These are phyloP conservation scores for Chaetophractus vellerosus DNA, from an alignment of 2,797 vertebrate genomes.

Conservation along the genomic window DNA sequence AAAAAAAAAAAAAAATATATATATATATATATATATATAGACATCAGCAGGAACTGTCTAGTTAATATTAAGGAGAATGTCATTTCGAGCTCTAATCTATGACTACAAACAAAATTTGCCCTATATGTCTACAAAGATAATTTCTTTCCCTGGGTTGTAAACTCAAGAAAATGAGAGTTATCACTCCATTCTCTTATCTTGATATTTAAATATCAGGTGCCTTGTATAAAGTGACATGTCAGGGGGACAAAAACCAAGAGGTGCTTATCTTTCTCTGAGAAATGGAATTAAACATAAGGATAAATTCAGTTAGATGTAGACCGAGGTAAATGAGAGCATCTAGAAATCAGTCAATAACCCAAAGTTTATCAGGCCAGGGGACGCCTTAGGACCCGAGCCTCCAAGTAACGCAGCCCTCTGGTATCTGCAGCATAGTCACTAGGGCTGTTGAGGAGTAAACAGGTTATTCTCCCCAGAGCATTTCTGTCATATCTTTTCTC, in stretches of 20 bases:
- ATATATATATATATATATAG: no score
- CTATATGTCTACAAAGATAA: neutral
- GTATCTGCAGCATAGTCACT: no score
- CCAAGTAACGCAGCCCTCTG: neutral
- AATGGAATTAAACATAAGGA: neutral
- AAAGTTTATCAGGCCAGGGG: neutral
- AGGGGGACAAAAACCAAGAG: neutral
- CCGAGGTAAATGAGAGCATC: neutral
- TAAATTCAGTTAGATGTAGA: neutral
- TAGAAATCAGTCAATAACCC: neutral
- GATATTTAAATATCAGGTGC: neutral
- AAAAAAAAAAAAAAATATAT: no score
- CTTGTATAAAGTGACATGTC: neutral
- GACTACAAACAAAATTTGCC: neutral
- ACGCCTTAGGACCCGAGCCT: no score
- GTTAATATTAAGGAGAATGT: neutral
- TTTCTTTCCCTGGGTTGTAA: neutral
- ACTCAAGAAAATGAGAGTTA: neutral
- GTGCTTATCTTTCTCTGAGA: neutral
- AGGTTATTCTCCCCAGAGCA: neutral
- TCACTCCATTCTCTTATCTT: neutral
- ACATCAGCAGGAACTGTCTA: neutral
- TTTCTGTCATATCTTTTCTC: neutral
- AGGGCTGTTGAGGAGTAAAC: rapidly evolving
- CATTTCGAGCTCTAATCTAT: neutral